A percentile compares a stretch with the other conserved stretches of the same genome.
Evolutionary conservation across 2,888 invertebrate species (phyloP).

Genomic region (Fabriciana adippe): DNA sequence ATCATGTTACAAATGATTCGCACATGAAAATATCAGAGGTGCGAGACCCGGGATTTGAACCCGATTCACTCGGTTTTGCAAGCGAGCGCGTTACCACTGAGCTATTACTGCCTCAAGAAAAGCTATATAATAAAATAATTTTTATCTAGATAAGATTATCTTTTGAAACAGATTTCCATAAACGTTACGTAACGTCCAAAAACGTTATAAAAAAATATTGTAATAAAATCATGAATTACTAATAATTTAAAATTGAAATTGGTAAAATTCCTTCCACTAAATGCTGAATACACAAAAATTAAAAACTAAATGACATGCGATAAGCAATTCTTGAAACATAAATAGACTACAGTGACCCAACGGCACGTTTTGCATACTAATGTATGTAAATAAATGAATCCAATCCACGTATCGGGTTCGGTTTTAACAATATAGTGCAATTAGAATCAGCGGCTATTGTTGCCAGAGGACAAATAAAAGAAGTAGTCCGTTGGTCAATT

Average conservation of each 20-base stretch:
- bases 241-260: too few relatives aligned
- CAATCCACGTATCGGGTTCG: conserved; percentile 26
- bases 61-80: too few relatives aligned
- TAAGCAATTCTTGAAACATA: conserved; percentile 15
- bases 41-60: too few relatives aligned
- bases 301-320: neutral
- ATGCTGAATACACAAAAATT: conserved; percentile 10
- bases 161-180: neutral
- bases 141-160: neutral
- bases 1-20: too few relatives aligned
- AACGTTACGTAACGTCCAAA: too few relatives aligned
- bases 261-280: neutral
- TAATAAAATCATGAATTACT: too few relatives aligned
- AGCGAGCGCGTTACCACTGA: too few relatives aligned
- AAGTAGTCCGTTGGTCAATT: neutral
- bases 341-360: conserved; percentile 20
- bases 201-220: too few relatives aligned
- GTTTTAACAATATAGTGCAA: conserved; percentile 55
- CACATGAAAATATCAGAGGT: too few relatives aligned
- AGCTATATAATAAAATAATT: too few relatives aligned
- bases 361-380: conserved; percentile 59
- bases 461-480: neutral
- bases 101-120: too few relatives aligned
- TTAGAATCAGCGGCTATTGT: conserved; percentile 60
- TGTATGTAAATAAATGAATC: conserved; percentile 58